Evolutionary conservation across 2,888 invertebrate genomes (phyloP).

Genomic region (Corbicula japonica): DNA sequence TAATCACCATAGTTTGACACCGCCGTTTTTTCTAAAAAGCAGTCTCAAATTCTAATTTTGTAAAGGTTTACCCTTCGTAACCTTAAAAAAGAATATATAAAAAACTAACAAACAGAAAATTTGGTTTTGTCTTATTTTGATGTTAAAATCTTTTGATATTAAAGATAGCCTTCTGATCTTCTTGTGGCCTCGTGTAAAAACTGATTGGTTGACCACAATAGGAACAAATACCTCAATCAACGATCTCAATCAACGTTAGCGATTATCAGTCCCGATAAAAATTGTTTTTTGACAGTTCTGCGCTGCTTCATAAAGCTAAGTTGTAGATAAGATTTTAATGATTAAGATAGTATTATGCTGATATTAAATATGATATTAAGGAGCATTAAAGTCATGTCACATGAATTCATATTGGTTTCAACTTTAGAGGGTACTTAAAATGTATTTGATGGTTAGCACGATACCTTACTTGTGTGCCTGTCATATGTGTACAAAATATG

Average conservation of each 20-base stretch:
- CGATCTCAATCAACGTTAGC: too few relatives aligned
- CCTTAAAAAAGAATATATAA: too few relatives aligned
- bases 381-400: constrained; percentile 37
- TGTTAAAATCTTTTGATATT: constrained; percentile 17
- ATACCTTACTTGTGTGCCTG: constrained; percentile 44
- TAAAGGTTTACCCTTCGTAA: too few relatives aligned
- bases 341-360: constrained; percentile 44
- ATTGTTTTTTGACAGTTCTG: constrained; percentile 51
- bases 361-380: constrained; percentile 59
- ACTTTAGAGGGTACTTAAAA: constrained; percentile 36
- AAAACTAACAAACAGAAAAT: too few relatives aligned
- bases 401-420: constrained; percentile 44
- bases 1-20: too few relatives aligned
- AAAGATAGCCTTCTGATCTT: background rate
- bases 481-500: constrained; percentile 35
- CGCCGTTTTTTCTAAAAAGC: background rate
- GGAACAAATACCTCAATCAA: constrained; percentile 34
- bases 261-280: constrained; percentile 47
- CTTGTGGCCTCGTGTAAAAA: background rate
- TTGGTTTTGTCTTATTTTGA: too few relatives aligned
- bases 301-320: constrained; percentile 21
- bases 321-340: constrained; percentile 46
- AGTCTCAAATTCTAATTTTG: too few relatives aligned
- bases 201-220: constrained; percentile 34
- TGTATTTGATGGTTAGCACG: constrained; percentile 31